Conservation (phyloP, 2,113 vertebrate species). For the Passer domesticus region DNA sequence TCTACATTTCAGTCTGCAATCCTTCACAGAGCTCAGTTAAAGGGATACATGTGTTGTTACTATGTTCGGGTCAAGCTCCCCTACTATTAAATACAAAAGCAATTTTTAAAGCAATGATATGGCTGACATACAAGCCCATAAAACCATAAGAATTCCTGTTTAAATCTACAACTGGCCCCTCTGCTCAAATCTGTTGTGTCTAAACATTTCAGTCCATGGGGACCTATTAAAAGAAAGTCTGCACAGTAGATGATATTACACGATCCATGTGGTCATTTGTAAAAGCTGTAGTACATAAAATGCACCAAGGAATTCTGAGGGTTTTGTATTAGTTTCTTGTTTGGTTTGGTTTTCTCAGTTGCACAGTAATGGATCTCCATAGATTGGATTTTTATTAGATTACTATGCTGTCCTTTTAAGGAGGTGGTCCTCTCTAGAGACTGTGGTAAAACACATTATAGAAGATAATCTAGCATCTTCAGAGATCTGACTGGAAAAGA, state of each 20-base stretch:
- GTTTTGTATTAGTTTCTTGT: slow-evolving; percentile 25
- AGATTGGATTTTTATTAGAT: slow-evolving; percentile 60
- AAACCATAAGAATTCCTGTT: neutral
- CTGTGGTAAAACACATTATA: neutral
- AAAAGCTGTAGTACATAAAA: slow-evolving; percentile 24
- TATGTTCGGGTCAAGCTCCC: neutral
- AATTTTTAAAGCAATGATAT: slow-evolving; percentile 54
- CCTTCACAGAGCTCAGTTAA: neutral
- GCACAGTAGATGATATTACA: slow-evolving; percentile 47
- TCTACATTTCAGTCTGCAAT: neutral
- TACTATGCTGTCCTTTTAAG: slow-evolving; percentile 19
- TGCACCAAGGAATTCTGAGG: slow-evolving; percentile 25
- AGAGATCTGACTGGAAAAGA: neutral
- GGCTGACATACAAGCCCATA: slow-evolving; percentile 31
- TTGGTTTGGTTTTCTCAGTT: slow-evolving; percentile 46
- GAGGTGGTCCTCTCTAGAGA: neutral
- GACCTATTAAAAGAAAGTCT: slow-evolving; percentile 47
- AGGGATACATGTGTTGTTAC: neutral
- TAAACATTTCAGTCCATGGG: slow-evolving; percentile 23
- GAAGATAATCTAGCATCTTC: slow-evolving; percentile 17
- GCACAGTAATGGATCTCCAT: slow-evolving; percentile 28
- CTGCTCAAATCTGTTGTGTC: neutral
- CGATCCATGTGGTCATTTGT: slow-evolving; percentile 41
- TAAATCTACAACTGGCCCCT: slow-evolving; percentile 33
- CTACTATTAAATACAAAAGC: slow-evolving; percentile 46